Conservation (phyloP, 2,113 vertebrate genomes). For the Steatornis caripensis region DNA sequence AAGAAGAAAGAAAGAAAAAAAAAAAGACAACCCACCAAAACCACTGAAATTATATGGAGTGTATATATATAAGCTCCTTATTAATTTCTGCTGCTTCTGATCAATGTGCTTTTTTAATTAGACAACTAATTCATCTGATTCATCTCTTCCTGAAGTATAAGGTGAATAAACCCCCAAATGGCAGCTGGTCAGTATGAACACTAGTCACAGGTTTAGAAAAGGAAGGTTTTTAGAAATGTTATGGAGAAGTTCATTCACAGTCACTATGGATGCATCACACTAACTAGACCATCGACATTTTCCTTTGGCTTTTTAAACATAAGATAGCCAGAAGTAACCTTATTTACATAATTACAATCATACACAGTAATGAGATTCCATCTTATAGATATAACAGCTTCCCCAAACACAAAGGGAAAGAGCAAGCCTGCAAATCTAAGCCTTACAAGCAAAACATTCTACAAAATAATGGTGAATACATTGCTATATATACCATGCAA, state of each 20-base stretch:
- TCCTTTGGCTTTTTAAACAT: slow-evolving; percentile 29
- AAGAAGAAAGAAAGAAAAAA: not conserved
- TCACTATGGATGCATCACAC: not conserved
- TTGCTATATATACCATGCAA: not conserved
- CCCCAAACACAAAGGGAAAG: not conserved
- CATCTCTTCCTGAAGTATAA: not conserved
- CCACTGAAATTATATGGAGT: not conserved
- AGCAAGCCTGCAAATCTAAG: not conserved
- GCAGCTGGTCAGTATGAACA: not conserved
- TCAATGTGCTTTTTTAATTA: not conserved
- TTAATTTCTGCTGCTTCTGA: not conserved
- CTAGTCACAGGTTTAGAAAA: not conserved
- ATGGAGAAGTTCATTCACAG: not conserved
- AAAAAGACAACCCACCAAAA: no score
- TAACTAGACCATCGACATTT: slow-evolving; percentile 16
- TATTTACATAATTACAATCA: slow-evolving; percentile 63
- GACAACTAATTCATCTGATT: not conserved
- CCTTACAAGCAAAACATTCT: not conserved
- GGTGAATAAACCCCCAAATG: not conserved
- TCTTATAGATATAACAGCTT: slow-evolving; percentile 28
- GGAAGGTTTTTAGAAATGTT: not conserved
- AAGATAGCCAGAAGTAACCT: slow-evolving; percentile 36
- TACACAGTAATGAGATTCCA: slow-evolving; percentile 30
- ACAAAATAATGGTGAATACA: not conserved
- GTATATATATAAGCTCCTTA: not conserved